phyloP scores from a whole-genome alignment of 2,797 vertebrate species.

The Euthynnus affinis region DNA sequence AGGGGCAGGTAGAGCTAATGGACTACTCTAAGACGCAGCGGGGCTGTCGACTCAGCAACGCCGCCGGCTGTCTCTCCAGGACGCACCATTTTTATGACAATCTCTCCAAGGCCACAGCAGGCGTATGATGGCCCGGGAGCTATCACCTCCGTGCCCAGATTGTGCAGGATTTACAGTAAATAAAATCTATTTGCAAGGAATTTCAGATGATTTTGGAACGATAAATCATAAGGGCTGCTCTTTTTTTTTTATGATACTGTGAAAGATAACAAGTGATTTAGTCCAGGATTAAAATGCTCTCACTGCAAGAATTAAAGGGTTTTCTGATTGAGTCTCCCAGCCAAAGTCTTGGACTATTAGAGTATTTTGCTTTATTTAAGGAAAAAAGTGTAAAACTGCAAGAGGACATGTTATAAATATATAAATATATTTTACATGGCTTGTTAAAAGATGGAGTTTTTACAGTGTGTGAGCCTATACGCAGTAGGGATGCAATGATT shows the following conservation, averaged over 20 bases:
- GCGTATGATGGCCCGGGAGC: slow-evolving; percentile 39
- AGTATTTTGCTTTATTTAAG: background rate
- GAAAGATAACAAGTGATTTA: slow-evolving; percentile 18
- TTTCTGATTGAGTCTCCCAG: slow-evolving; percentile 1
- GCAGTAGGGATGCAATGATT: too few species aligned
- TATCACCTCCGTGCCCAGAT: slow-evolving; percentile 60
- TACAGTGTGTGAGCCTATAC: too few species aligned
- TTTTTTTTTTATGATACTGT: slow-evolving; percentile 28
- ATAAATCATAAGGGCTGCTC: slow-evolving; percentile 33
- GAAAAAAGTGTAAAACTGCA: background rate
- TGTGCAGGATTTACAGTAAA: slow-evolving; percentile 74
- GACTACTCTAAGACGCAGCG: slow-evolving; percentile 80
- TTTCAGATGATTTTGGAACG: slow-evolving; percentile 48
- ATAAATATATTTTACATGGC: too few species aligned
- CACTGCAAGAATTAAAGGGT: background rate
- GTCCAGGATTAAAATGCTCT: background rate
- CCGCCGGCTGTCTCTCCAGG: slow-evolving; percentile 77
- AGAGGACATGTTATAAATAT: too few species aligned
- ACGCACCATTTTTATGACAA: slow-evolving; percentile 75
- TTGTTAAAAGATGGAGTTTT: too few species aligned
- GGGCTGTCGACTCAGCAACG: slow-evolving; percentile 82
- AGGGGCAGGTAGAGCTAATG: slow-evolving; percentile 84
- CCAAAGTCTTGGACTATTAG: background rate
- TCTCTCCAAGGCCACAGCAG: slow-evolving; percentile 65
- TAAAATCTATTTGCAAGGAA: slow-evolving; percentile 67